phyloP scores from a whole-genome alignment of 2,113 vertebrate species.

The Paraplagusia blochii region DNA sequence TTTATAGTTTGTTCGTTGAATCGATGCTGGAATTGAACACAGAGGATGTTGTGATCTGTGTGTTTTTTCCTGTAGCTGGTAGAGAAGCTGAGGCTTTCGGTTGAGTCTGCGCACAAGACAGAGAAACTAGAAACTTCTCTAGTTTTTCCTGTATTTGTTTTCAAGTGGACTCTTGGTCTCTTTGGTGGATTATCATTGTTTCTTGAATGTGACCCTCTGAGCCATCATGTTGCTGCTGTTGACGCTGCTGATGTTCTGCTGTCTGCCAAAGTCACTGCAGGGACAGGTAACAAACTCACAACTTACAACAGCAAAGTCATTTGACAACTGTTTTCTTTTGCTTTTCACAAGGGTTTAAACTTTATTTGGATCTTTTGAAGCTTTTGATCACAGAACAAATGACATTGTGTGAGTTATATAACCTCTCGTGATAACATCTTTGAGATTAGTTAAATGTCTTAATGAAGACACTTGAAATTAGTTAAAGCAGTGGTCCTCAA shows the following conservation, averaged over 20 bases:
- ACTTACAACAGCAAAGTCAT: background rate
- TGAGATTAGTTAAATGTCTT: no score
- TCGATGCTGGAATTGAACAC: background rate
- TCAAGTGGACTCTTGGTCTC: background rate
- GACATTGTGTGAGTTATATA: background rate
- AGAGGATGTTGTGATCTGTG: conserved; percentile 30
- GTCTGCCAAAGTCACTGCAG: conserved; percentile 39
- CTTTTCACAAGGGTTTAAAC: background rate
- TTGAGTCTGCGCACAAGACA: background rate
- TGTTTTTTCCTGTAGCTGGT: conserved; percentile 33
- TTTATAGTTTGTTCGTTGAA: no score
- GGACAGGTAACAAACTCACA: conserved; percentile 46
- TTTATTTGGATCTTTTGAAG: background rate
- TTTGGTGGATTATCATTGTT: conserved; percentile 6
- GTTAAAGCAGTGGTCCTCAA: no score
- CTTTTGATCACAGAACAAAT: background rate
- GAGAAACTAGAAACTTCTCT: background rate
- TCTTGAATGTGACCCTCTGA: conserved; percentile 38
- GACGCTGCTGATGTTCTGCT: conserved; percentile 31
- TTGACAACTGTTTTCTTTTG: background rate
- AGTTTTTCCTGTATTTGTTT: background rate
- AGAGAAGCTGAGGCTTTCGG: conserved; percentile 1
- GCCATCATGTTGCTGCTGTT: conserved; percentile 44
- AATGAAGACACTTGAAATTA: no score
- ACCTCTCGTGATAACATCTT: background rate